These are phyloP conservation scores for Onychostruthus taczanowskii DNA, from an alignment of 2,113 vertebrate genomes.

Conservation along the genomic window DNA sequence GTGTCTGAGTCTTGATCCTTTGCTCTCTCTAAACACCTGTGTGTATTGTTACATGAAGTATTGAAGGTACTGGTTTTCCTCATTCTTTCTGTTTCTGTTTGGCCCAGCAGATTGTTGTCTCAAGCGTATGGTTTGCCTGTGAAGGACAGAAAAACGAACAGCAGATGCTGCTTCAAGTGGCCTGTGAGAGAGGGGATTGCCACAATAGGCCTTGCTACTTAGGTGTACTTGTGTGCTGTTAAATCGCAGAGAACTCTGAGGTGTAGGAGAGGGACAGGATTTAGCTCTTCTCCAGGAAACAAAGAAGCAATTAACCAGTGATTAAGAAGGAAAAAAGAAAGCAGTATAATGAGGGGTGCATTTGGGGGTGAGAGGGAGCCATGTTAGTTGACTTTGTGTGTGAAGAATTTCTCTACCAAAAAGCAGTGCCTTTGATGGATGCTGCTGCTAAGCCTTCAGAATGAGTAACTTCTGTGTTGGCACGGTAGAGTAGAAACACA, in stretches of 20 bases:
- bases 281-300: background rate
- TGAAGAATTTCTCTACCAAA: background rate
- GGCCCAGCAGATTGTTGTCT: background rate
- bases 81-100: background rate
- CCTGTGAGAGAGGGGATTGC: background rate
- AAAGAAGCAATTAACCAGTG: background rate
- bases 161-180: background rate
- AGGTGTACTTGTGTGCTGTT: background rate
- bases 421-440: background rate
- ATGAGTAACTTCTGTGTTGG: background rate
- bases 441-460: background rate
- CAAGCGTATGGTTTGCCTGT: background rate
- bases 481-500: background rate
- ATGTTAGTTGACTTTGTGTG: background rate
- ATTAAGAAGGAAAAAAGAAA: background rate
- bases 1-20: background rate
- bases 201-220: background rate
- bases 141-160: background rate
- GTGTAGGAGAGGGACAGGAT: background rate
- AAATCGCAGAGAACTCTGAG: background rate
- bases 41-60: background rate
- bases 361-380: background rate
- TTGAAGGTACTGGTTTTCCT: background rate
- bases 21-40: background rate
- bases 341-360: too few species aligned